Evolutionary conservation across 2,113 vertebrate species (phyloP).

Genomic region (Paramormyrops kingsleyae): DNA sequence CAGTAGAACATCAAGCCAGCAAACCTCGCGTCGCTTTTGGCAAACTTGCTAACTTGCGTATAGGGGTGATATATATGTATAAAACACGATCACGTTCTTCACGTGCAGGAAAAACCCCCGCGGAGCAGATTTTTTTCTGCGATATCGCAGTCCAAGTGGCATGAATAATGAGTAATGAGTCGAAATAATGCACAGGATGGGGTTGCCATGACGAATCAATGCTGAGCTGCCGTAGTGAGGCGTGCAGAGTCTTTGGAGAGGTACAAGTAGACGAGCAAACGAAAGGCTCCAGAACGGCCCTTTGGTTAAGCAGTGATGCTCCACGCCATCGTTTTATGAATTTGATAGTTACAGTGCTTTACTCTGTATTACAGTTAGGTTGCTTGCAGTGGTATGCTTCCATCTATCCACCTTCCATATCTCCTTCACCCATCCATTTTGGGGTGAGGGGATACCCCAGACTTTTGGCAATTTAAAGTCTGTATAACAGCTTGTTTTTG

Average conservation of each 20-base stretch:
- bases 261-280: not conserved
- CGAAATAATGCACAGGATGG: slow-evolving; percentile 15
- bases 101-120: not conserved
- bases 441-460: not conserved
- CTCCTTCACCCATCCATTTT: not conserved
- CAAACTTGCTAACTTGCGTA: not conserved
- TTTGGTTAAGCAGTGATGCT: not conserved
- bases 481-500: not conserved
- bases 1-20: not conserved
- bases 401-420: not conserved
- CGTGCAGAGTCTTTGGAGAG: not conserved
- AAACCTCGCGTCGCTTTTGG: not conserved
- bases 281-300: no score
- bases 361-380: not conserved
- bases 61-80: not conserved
- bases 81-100: not conserved
- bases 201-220: slow-evolving; percentile 15
- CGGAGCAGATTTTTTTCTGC: not conserved
- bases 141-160: not conserved
- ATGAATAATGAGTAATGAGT: slow-evolving; percentile 9
- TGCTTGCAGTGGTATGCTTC: not conserved
- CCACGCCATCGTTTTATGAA: not conserved
- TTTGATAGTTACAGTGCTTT: not conserved
- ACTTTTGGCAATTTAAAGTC: not conserved
- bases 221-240: not conserved